phyloP scores from a whole-genome alignment of 2,888 invertebrate species.

The Dryococelus australis region DNA sequence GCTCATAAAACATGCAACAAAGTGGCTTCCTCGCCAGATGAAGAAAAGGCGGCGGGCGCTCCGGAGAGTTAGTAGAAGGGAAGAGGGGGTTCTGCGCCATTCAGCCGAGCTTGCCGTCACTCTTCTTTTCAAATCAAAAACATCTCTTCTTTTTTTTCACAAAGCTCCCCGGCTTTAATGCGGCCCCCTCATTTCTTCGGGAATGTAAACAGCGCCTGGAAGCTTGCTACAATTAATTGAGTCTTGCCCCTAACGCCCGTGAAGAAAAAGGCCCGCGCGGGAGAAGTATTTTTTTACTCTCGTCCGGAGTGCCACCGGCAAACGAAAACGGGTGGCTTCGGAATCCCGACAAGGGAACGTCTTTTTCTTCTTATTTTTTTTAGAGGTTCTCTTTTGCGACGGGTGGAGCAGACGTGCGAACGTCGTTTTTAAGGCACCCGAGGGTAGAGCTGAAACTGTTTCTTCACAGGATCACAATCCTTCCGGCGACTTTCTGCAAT shows the following conservation, averaged over 20 bases:
- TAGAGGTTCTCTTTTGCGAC: too few species aligned
- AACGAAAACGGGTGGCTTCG: neutral
- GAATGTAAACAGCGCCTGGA: neutral
- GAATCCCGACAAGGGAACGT: neutral
- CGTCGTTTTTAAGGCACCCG: too few species aligned
- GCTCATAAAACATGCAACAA: conserved; percentile 16
- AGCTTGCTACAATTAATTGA: conserved; percentile 4
- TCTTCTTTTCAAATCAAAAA: neutral
- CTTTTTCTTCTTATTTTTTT: too few species aligned
- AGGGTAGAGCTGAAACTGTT: too few species aligned
- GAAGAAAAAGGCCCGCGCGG: neutral
- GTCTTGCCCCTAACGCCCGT: neutral
- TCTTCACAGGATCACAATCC: too few species aligned
- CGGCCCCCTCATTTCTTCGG: neutral
- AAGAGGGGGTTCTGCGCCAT: neutral
- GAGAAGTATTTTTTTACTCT: neutral
- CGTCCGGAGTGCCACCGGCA: neutral
- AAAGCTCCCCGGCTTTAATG: neutral
- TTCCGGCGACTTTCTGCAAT: too few species aligned
- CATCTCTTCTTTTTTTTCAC: neutral
- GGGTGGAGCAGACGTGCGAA: too few species aligned
- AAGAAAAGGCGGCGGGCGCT: neutral
- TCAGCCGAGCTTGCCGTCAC: neutral
- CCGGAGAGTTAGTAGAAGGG: neutral
- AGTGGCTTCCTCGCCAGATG: neutral